phyloP scores from a whole-genome alignment of 2,797 vertebrate genomes.

The Percopsis omiscomaycus region DNA sequence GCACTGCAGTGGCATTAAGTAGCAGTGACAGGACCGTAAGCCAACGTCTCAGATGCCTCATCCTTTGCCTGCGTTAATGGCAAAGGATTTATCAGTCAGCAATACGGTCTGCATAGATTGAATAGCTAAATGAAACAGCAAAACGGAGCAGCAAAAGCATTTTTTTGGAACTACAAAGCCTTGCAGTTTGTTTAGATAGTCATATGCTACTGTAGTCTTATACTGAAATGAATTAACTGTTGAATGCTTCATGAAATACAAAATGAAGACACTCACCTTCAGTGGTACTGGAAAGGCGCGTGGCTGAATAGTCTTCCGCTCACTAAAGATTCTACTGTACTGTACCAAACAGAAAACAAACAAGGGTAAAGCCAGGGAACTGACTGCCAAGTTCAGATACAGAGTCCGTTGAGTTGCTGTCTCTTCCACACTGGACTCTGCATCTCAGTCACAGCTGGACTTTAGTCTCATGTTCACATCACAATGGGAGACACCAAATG shows the following conservation, averaged over 20 bases:
- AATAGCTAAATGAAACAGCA: not conserved
- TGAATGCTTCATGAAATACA: not conserved
- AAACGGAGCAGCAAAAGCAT: not conserved
- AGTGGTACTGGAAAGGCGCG: not conserved
- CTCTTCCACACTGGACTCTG: constrained; percentile 35
- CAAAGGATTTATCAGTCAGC: constrained; percentile 15
- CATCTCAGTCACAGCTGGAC: constrained; percentile 67
- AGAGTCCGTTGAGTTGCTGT: constrained; percentile 49
- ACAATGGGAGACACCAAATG: constrained; percentile 51
- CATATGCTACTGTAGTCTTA: too few relatives aligned
- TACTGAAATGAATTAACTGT: too few relatives aligned
- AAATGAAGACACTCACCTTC: constrained; percentile 39
- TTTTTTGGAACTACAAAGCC: not conserved
- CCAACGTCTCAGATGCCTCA: constrained; percentile 49
- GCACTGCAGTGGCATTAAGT: constrained; percentile 38
- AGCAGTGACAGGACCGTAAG: constrained; percentile 52
- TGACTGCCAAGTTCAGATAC: constrained; percentile 44
- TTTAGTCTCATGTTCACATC: constrained; percentile 70
- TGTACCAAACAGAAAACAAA: constrained; percentile 30
- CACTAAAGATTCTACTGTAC: not conserved
- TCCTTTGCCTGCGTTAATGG: constrained; percentile 44
- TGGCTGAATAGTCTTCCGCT: not conserved
- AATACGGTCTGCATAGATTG: not conserved
- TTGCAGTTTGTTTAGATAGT: too few relatives aligned
- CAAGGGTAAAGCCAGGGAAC: constrained; percentile 23